These are phyloP conservation scores for Lasioglossum malachurum DNA, from an alignment of 2,888 invertebrate species.

Conservation along the genomic window DNA sequence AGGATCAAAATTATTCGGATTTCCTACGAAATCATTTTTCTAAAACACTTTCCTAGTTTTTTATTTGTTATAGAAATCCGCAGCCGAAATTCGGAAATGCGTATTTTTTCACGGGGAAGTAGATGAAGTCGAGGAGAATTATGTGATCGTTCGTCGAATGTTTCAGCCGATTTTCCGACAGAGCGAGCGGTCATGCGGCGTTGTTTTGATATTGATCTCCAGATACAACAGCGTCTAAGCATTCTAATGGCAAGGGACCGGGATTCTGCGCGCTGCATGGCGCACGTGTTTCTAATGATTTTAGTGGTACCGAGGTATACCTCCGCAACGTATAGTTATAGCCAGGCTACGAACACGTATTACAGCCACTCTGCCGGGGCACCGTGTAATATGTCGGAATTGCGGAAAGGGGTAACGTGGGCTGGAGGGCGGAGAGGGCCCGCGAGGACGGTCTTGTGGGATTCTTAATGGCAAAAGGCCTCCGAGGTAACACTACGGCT, in stretches of 20 bases:
- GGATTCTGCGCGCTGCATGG: slow-evolving; percentile 83
- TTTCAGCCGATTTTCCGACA: slow-evolving; percentile 39
- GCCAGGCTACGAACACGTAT: slow-evolving; percentile 73
- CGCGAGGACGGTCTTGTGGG: slow-evolving; percentile 80
- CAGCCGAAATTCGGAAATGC: not conserved
- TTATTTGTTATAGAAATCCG: no score
- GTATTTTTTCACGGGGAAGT: not conserved
- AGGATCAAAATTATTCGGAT: not conserved
- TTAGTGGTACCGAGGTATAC: slow-evolving; percentile 79
- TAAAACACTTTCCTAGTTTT: no score
- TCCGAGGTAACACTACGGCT: slow-evolving; percentile 80
- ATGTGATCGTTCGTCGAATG: not conserved
- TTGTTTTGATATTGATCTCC: slow-evolving; percentile 83
- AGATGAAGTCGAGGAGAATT: not conserved
- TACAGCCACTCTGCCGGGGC: slow-evolving; percentile 74
- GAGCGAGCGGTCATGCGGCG: slow-evolving; percentile 67
- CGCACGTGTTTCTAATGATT: slow-evolving; percentile 84
- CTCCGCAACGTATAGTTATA: slow-evolving; percentile 75
- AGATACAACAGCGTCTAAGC: slow-evolving; percentile 79
- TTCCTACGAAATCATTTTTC: not conserved
- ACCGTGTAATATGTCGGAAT: slow-evolving; percentile 77
- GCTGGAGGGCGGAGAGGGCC: slow-evolving; percentile 52
- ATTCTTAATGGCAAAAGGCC: slow-evolving; percentile 83
- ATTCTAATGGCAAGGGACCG: slow-evolving; percentile 77
- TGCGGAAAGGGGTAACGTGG: slow-evolving; percentile 62